Evolutionary conservation across 2,113 vertebrate genomes (phyloP), one percentile per base, ranked within the genome.

Genomic region (Hyperopisus bebe): DNA sequence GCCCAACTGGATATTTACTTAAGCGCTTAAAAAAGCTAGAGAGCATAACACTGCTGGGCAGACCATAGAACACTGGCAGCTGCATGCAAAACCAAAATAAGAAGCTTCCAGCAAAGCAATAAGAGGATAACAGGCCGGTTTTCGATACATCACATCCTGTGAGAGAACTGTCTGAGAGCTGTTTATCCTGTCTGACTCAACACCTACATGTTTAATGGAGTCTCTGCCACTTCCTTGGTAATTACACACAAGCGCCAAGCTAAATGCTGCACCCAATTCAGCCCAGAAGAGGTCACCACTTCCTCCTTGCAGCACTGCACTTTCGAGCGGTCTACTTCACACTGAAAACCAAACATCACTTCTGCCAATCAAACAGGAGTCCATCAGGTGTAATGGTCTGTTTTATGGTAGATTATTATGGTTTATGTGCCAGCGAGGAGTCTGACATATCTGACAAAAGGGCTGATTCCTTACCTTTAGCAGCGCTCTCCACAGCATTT

Each of bases 401-500:
- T 31, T 27, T 70, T 31, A 70, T 13, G n/a, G n/a, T 27, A 66
- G 53, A 7, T 55, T 21, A 21, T 21, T 55, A 55, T 55, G 53
- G 53, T 21, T 55, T 55, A 13, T 70, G 62, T 70, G 62, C n/a
- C 62, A 31, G n/a, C 5, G 62, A 70, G 62, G 62, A 66, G 62
- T 11, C 62, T n/a, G 58, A 10, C 58, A 24, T 24, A 66, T n/a
- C 24, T 7, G 9, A 10, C 3, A 3, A 66, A 27, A 66, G 10
- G 62, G n/a, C 62, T 0, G 24, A 66, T 11, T 88, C 11, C 92
- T 39, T 93, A 98, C 98, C 98, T 98, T 95, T 97, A 91, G 85
- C 93, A 87, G 95, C 94, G 89, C 95, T 98, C 90, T 99, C 98
- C 0, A 96, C 47, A 0, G 96, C 96, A 86, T 92, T 95, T 95